Percentiles rank a stretch among this genome's conserved stretches.
Conservation (phyloP, 2,113 vertebrate species). For the Callorhinus ursinus region DNA sequence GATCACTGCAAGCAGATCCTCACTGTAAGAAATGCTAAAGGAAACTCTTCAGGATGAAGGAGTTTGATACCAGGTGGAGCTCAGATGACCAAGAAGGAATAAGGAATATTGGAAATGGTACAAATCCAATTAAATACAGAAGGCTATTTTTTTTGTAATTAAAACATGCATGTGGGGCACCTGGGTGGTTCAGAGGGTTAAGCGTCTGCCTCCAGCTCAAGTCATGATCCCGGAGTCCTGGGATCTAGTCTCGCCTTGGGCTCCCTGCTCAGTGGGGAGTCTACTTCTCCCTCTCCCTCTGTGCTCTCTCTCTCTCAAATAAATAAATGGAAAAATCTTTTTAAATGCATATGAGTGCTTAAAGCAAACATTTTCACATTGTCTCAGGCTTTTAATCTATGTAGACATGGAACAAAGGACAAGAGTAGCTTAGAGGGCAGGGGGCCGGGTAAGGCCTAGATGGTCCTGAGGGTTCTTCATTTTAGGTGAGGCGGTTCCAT, state of each 20-base stretch:
- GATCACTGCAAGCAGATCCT: not conserved
- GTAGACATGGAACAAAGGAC: not conserved
- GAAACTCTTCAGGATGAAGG: not conserved
- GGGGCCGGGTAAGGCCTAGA: rapidly evolving
- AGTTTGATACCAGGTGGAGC: not conserved
- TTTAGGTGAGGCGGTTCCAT: rapidly evolving
- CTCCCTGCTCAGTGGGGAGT: not conserved
- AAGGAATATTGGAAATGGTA: not conserved
- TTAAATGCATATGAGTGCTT: not conserved
- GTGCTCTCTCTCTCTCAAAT: not conserved
- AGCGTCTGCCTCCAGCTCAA: not conserved
- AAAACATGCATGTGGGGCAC: not conserved
- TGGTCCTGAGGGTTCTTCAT: rapidly evolving
- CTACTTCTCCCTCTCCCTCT: not conserved
- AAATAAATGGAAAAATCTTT: not conserved
- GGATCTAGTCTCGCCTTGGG: not conserved
- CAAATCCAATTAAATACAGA: not conserved
- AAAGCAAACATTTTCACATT: not conserved
- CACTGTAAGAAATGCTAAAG: not conserved
- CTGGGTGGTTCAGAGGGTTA: not conserved
- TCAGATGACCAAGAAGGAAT: not conserved
- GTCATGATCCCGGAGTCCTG: not conserved
- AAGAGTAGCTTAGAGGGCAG: rapidly evolving
- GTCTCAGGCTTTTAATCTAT: not conserved
- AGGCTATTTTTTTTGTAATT: not conserved